Evolutionary conservation across 2,113 vertebrate genomes (phyloP).

Genomic region (Rafetus swinhoei): DNA sequence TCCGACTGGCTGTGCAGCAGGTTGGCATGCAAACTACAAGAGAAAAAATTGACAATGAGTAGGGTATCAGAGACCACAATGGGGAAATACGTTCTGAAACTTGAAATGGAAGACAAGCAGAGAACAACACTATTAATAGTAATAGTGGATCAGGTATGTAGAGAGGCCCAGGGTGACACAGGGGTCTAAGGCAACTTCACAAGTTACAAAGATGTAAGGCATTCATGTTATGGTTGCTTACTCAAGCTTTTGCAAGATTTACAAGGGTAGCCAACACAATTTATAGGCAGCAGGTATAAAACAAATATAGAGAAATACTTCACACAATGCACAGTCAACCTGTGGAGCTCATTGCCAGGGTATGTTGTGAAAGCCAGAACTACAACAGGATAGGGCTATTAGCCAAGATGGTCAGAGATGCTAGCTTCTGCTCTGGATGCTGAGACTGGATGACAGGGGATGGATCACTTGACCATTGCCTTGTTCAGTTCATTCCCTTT

Average conservation of each 20-base stretch:
- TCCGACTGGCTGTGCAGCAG: constrained; percentile 37
- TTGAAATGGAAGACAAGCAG: neutral
- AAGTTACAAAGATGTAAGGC: neutral
- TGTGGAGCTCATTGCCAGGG: neutral
- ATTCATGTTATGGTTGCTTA: neutral
- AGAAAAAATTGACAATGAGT: constrained; percentile 22
- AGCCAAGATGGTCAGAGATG: neutral
- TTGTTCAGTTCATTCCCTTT: too few species aligned
- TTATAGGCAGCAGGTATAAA: neutral
- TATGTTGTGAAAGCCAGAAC: neutral
- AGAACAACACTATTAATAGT: neutral
- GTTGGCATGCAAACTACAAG: constrained; percentile 38
- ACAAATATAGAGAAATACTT: neutral
- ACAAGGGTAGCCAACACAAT: neutral
- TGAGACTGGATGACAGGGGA: neutral
- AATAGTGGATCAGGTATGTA: neutral
- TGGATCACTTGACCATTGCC: too few species aligned
- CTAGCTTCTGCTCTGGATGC: neutral
- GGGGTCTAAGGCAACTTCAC: neutral
- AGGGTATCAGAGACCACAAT: constrained; percentile 3
- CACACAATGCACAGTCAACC: neutral
- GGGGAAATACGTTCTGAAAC: constrained; percentile 52
- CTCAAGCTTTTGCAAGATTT: neutral
- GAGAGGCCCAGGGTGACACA: neutral
- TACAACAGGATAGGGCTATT: neutral